These are phyloP conservation scores for Catostomus latipinnis DNA, from an alignment of 2,797 vertebrate species.

Conservation along the genomic window DNA sequence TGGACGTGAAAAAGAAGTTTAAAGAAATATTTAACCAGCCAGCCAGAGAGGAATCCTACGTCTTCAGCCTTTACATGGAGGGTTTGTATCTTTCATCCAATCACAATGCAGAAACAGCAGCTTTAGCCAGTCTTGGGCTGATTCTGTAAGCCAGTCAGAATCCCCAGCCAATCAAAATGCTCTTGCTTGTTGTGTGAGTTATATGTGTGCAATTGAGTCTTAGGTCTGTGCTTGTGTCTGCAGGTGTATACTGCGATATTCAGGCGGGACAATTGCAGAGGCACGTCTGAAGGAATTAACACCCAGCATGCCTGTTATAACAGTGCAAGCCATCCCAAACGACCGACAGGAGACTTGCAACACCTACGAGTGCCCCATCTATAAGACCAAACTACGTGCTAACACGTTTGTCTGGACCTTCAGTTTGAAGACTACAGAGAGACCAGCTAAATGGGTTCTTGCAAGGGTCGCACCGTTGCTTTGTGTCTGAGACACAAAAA, in stretches of 20 bases:
- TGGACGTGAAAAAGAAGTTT: constrained; percentile 82
- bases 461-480: constrained; percentile 81
- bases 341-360: constrained; percentile 80
- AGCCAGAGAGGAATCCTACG: constrained; percentile 76
- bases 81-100: constrained; percentile 61
- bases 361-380: constrained; percentile 81
- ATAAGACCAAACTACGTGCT: constrained; percentile 79
- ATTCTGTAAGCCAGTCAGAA: not conserved
- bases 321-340: constrained; percentile 75
- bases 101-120: not conserved
- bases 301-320: constrained; percentile 77
- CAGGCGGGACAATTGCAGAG: constrained; percentile 76
- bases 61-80: constrained; percentile 81
- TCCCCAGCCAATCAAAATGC: not conserved
- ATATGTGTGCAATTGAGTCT: not conserved
- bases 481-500: constrained; percentile 70
- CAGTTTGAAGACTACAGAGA: constrained; percentile 81
- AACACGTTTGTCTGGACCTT: constrained; percentile 75
- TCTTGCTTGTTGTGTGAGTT: not conserved
- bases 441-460: constrained; percentile 78
- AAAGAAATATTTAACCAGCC: constrained; percentile 84
- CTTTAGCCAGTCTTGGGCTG: constrained; percentile 8
- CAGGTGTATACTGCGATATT: constrained; percentile 79
- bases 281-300: constrained; percentile 79
- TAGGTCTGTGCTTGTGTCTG: not conserved